Percentiles rank a stretch among this genome's conserved stretches.
These are phyloP conservation scores for Drosophila demipolita DNA, from an alignment of 2,888 invertebrate genomes.

Conservation along the genomic window DNA sequence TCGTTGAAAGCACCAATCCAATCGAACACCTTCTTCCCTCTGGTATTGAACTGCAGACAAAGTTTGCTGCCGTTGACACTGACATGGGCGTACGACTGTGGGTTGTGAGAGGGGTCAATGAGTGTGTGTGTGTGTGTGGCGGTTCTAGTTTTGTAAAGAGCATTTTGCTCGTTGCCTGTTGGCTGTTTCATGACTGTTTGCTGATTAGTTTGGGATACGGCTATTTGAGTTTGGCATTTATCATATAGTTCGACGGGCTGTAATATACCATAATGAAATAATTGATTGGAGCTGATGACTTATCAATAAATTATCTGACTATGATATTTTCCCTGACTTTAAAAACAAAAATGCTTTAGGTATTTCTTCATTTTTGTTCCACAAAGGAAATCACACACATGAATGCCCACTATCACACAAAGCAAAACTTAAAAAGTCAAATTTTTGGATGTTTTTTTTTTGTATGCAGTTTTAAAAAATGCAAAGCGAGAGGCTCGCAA, in stretches of 20 bases:
- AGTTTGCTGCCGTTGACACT: slow-evolving; percentile 62
- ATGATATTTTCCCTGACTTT: slow-evolving; percentile 15
- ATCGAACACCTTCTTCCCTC: not conserved
- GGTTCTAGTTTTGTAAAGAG: slow-evolving; percentile 23
- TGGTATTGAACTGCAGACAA: slow-evolving; percentile 35
- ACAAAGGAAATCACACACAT: slow-evolving; percentile 57
- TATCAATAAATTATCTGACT: slow-evolving; percentile 52
- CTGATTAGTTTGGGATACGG: slow-evolving; percentile 70
- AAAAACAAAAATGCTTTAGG: slow-evolving; percentile 37
- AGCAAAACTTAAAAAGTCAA: slow-evolving; percentile 10
- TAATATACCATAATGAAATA: slow-evolving; percentile 51
- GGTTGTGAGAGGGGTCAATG: not conserved
- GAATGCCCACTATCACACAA: slow-evolving; percentile 30
- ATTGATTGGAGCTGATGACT: slow-evolving; percentile 51
- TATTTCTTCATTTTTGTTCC: slow-evolving; percentile 17
- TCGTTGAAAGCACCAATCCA: slow-evolving; percentile 9
- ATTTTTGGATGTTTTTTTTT: slow-evolving; percentile 1
- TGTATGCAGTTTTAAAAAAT: slow-evolving; percentile 29
- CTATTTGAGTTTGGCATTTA: slow-evolving; percentile 65
- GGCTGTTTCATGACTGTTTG: slow-evolving; percentile 44
- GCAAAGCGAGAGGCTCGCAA: slow-evolving; percentile 40
- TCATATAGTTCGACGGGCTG: slow-evolving; percentile 24
- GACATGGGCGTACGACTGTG: slow-evolving; percentile 20
- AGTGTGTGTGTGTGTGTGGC: not conserved
- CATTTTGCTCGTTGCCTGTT: slow-evolving; percentile 52